phyloP scores from a whole-genome alignment of 2,113 vertebrate genomes.

The Spea multiplicata region DNA sequence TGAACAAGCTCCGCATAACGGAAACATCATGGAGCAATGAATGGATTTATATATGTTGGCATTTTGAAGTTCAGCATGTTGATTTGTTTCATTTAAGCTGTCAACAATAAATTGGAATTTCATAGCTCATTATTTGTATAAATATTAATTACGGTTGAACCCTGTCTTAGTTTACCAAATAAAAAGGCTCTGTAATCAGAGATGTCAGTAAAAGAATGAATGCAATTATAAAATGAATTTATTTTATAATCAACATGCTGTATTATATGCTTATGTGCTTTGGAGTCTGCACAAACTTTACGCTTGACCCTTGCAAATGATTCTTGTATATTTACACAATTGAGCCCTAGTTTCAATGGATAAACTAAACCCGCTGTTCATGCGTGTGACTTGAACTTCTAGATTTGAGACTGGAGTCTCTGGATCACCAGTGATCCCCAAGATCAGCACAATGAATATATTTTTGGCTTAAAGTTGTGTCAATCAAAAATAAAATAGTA shows the following conservation, averaged over 20 bases:
- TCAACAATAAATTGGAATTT: constrained; percentile 78
- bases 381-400: too few species aligned
- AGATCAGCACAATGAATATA: too few species aligned
- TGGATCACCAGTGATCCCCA: too few species aligned
- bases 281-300: constrained; percentile 11
- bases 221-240: constrained; percentile 52
- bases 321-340: not conserved
- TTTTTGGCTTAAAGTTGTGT: too few species aligned
- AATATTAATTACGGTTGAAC: constrained; percentile 70
- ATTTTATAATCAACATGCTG: constrained; percentile 36
- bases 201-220: constrained; percentile 54
- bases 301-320: not conserved
- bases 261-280: constrained; percentile 24
- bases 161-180: constrained; percentile 47
- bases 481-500: too few species aligned
- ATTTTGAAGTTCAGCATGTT: constrained; percentile 50
- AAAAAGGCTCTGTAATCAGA: constrained; percentile 71
- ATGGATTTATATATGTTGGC: constrained; percentile 50
- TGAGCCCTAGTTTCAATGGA: not conserved
- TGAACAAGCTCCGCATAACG: not conserved
- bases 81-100: constrained; percentile 70
- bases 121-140: constrained; percentile 78
- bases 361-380: not conserved
- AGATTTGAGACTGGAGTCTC: too few species aligned
- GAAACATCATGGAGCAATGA: not conserved